phyloP scores from a whole-genome alignment of 1,140 invertebrate species.

The Homarus americanus region DNA sequence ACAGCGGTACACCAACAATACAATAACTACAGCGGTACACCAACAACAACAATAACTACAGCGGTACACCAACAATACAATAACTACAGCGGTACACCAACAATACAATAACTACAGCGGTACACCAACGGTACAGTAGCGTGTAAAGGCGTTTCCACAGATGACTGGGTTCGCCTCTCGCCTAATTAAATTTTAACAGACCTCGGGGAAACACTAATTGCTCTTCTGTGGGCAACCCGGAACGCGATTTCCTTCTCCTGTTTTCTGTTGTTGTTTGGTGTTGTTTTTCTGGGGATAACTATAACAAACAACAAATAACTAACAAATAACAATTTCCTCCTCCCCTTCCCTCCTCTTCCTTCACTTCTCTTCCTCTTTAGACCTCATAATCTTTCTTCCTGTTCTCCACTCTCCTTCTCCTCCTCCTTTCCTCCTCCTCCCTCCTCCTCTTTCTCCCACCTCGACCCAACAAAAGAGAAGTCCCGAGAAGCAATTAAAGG shows the following conservation, averaged over 20 bases:
- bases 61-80: not conserved
- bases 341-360: not conserved
- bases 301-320: no score
- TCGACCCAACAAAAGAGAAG: not conserved
- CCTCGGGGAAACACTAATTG: not conserved
- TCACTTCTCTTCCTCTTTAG: no score
- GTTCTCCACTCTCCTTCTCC: not conserved
- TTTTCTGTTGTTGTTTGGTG: not conserved
- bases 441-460: not conserved
- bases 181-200: conserved; percentile 1
- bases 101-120: not conserved
- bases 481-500: not conserved
- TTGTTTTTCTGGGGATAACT: no score
- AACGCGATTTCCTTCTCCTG: not conserved
- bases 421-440: not conserved
- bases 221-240: not conserved
- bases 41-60: not conserved
- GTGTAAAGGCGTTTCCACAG: conserved; percentile 1
- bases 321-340: not conserved
- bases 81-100: not conserved
- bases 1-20: not conserved
- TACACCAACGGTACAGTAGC: not conserved
- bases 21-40: not conserved
- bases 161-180: not conserved
- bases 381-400: no score